These are phyloP conservation scores for Bucco capensis DNA, from an alignment of 2,113 vertebrate species.

Conservation along the genomic window DNA sequence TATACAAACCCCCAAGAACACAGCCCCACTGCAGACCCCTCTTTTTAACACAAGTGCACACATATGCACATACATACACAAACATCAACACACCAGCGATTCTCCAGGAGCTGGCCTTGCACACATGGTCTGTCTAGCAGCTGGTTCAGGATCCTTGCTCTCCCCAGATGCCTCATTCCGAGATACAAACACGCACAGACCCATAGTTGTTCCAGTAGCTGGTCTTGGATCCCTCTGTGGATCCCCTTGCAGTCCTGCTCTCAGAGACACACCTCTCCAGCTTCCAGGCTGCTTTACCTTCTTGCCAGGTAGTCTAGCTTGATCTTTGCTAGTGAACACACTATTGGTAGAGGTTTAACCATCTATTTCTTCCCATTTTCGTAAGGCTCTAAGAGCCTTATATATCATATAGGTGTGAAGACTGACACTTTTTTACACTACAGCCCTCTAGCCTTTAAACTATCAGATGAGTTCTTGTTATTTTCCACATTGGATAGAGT, in stretches of 20 bases:
- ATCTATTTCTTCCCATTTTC: neutral
- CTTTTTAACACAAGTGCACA: rapidly evolving
- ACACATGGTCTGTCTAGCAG: neutral
- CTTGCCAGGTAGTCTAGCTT: neutral
- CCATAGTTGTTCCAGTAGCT: neutral
- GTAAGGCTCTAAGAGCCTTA: neutral
- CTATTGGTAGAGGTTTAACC: neutral
- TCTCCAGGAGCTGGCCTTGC: neutral
- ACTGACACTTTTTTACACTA: neutral
- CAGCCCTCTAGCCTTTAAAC: neutral
- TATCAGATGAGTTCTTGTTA: neutral
- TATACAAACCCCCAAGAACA: rapidly evolving
- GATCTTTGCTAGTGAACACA: neutral
- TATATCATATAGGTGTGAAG: neutral
- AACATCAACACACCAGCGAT: neutral
- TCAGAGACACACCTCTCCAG: neutral
- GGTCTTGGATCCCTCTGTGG: neutral
- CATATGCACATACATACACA: neutral
- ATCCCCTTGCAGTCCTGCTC: neutral
- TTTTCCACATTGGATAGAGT: neutral
- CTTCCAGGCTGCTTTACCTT: neutral
- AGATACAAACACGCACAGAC: neutral
- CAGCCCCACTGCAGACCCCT: neutral
- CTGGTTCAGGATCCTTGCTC: neutral
- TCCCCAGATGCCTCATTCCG: neutral